Conservation (phyloP, 1,140 invertebrate genomes). For the Wasmannia auropunctata region DNA sequence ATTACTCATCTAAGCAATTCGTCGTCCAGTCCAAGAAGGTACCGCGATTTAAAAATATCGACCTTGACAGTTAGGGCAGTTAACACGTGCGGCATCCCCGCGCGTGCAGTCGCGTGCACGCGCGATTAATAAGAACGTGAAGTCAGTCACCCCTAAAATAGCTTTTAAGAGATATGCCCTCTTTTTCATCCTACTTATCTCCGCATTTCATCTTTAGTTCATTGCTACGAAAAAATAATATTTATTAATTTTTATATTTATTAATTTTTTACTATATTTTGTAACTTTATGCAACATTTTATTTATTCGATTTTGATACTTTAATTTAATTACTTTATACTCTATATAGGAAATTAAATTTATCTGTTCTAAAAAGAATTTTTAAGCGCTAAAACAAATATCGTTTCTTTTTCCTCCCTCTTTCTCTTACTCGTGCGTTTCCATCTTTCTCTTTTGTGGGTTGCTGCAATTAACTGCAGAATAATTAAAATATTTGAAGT, state of each 20-base stretch:
- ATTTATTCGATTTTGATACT: neutral
- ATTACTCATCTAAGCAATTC: conserved; percentile 32
- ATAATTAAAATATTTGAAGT: conserved; percentile 77
- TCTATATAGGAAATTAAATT: neutral
- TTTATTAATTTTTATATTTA: no score
- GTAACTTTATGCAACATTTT: neutral
- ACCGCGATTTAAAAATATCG: conserved; percentile 67
- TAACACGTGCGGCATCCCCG: neutral
- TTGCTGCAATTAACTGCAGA: conserved; percentile 67
- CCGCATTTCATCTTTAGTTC: neutral
- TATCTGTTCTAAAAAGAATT: neutral
- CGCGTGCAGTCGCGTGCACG: neutral
- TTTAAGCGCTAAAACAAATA: neutral
- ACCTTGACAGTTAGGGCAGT: conserved; percentile 60
- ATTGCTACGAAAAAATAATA: neutral
- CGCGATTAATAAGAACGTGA: conserved; percentile 33
- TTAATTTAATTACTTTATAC: neutral
- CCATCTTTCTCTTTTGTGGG: neutral
- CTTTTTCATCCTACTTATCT: neutral
- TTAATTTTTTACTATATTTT: neutral
- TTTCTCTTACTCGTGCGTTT: neutral
- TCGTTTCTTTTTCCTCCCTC: neutral
- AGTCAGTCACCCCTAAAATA: conserved; percentile 8
- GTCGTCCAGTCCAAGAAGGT: neutral
- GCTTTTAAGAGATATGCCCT: neutral